A percentile compares a stretch with the other conserved stretches of the same genome.
Evolutionary conservation across 2,113 vertebrate species (phyloP).

Genomic region (Rhabdomys dilectus): DNA sequence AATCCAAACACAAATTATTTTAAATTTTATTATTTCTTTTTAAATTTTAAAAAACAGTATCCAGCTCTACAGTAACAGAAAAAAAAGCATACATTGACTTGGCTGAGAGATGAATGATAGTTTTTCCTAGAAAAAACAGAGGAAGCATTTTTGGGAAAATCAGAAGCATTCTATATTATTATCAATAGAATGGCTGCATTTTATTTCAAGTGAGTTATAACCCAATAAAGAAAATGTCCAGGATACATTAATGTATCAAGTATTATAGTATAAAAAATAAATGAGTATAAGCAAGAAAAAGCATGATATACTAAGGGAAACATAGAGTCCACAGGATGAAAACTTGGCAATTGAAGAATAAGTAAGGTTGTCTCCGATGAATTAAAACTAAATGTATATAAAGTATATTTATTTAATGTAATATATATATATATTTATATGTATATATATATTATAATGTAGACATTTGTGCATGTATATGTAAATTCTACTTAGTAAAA

Average conservation of each 20-base stretch:
- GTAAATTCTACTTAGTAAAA: not conserved
- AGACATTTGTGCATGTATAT: not conserved
- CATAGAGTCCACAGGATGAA: not conserved
- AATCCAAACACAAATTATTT: not conserved
- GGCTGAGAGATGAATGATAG: not conserved
- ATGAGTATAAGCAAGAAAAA: not conserved
- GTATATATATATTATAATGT: not conserved
- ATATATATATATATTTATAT: not conserved
- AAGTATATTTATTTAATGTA: not conserved
- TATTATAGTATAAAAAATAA: not conserved
- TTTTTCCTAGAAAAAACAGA: not conserved
- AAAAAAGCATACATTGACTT: not conserved
- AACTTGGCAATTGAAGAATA: not conserved
- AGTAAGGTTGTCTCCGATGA: not conserved
- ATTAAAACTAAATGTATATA: not conserved
- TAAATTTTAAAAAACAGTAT: not conserved
- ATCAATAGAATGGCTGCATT: not conserved
- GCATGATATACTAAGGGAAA: not conserved
- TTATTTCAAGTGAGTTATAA: not conserved
- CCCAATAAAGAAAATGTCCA: not conserved
- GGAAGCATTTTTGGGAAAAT: not conserved
- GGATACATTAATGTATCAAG: not conserved
- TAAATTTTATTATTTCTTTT: not conserved
- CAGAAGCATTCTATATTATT: not conserved
- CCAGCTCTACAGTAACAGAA: not conserved